Base-by-base conservation (phyloP, 2,888 invertebrate species). In the Dicyrtomina minuta region DNA sequence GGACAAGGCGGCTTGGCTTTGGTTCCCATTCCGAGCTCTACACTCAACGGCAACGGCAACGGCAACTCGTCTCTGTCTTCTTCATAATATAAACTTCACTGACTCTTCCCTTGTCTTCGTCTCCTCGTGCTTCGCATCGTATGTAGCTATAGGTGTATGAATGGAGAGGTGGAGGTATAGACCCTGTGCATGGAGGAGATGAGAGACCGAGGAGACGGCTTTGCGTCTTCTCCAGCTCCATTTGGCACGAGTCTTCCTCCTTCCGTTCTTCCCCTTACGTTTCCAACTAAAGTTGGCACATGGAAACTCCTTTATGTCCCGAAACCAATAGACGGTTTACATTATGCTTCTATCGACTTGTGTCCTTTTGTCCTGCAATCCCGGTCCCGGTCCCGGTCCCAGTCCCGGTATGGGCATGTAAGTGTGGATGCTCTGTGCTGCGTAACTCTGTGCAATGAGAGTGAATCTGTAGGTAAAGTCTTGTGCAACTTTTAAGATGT, bases 211-310 rank as follows among this genome's bases (percentile, higher is more conserved):
- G 55, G 43, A 61, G 39, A 65, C 41, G 65, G 55, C 55, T 65
- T 65, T 65, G 65, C 65, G 55, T 65, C 65, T 65, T 65, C 55
- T 65, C 55, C 65, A 51, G 49, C 64, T 64, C 64, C 43, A 55
- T 65, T 65, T 65, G 55, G 65, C 65, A 65, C 65, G 55, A 65
- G 39, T 65, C 55, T 55, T 65, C 65, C 65, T 55, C 55, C 55
- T 65, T 55, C 65, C 65, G 55, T 43, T 55, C 65, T 44, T 65
- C 44, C 43, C 55, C 24, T 39, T 51, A 22, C 39, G 27, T 55
- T 43, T 17, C 39, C 51, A 33, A 53, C 49, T 65, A 41, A 55
- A 55, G 43, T 65, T 65, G 65, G 65, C 65, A 65, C 65, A 65
- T 55, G 24, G 56, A 55, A 24, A 41, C 43, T 41, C 43, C 43